phyloP scores from a whole-genome alignment of 2,113 vertebrate genomes.

The Lates calcarifer region DNA sequence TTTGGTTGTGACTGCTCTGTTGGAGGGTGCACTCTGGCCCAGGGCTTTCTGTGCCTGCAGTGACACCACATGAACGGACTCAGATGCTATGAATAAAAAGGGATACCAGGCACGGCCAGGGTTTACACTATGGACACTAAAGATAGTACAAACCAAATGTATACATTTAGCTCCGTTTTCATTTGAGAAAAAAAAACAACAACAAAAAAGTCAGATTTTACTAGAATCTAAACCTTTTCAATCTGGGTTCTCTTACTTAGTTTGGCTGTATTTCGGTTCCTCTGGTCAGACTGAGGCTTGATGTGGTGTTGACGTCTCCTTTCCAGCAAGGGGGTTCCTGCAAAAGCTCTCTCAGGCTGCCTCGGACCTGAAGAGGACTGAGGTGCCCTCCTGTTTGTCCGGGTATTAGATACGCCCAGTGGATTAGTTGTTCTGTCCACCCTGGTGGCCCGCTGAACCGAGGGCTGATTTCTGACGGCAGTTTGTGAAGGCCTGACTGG shows the following conservation, averaged over 20 bases:
- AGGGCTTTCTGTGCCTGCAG: slow-evolving; percentile 90
- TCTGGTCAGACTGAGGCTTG: slow-evolving; percentile 87
- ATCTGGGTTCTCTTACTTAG: slow-evolving; percentile 85
- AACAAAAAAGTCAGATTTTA: slow-evolving; percentile 6
- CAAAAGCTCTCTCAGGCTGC: slow-evolving; percentile 84
- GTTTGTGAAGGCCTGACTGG: slow-evolving; percentile 53
- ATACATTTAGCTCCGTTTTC: slow-evolving; percentile 35
- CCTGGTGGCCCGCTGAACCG: slow-evolving; percentile 75
- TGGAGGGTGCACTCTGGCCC: slow-evolving; percentile 87
- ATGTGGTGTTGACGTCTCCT: slow-evolving; percentile 83
- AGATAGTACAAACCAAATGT: slow-evolving; percentile 61
- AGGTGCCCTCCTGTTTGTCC: slow-evolving; percentile 86
- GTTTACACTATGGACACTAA: slow-evolving; percentile 81
- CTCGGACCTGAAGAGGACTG: slow-evolving; percentile 88
- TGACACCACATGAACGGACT: slow-evolving; percentile 97
- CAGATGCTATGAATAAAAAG: slow-evolving; percentile 89
- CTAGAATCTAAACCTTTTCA: neutral
- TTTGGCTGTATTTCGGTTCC: slow-evolving; percentile 87
- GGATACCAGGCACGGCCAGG: slow-evolving; percentile 83
- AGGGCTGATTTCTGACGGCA: slow-evolving; percentile 43
- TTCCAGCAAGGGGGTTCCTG: slow-evolving; percentile 76
- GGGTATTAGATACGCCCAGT: slow-evolving; percentile 70
- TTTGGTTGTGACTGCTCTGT: slow-evolving; percentile 87
- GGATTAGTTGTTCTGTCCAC: slow-evolving; percentile 76
- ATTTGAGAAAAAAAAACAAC: neutral